Evolutionary conservation across 2,888 invertebrate species (phyloP).

Genomic region (Polymixis flavicincta): DNA sequence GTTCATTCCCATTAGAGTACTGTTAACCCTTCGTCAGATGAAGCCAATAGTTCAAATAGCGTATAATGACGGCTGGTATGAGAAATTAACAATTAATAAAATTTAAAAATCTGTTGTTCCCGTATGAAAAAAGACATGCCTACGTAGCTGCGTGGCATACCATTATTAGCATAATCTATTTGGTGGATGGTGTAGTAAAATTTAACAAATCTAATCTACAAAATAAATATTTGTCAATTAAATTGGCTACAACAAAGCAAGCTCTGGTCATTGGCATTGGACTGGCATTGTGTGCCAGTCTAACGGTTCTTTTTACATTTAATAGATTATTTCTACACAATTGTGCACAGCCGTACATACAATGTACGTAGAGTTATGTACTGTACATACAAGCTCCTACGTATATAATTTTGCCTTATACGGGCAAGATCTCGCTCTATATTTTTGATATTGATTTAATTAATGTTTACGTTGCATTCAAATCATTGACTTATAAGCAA

Average conservation of each 20-base stretch:
- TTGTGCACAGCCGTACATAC: slow-evolving; percentile 45
- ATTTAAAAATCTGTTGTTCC: too few species aligned
- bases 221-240: slow-evolving; percentile 56
- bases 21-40: background rate
- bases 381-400: background rate
- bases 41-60: background rate
- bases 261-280: slow-evolving; percentile 68
- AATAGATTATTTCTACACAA: slow-evolving; percentile 61
- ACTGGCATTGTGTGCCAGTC: slow-evolving; percentile 62
- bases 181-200: slow-evolving; percentile 14
- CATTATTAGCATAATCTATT: slow-evolving; percentile 21
- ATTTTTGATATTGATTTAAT: background rate
- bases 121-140: background rate
- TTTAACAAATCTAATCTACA: slow-evolving; percentile 17
- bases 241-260: slow-evolving; percentile 55
- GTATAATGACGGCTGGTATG: background rate
- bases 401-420: background rate
- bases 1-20: background rate
- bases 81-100: background rate
- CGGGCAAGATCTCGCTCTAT: background rate
- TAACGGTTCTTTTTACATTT: slow-evolving; percentile 66
- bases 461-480: background rate
- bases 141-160: background rate
- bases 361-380: background rate
- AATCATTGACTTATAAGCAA: background rate